These are phyloP conservation scores for Arnoldichthys spilopterus DNA, from an alignment of 2,797 vertebrate species.

Conservation along the genomic window DNA sequence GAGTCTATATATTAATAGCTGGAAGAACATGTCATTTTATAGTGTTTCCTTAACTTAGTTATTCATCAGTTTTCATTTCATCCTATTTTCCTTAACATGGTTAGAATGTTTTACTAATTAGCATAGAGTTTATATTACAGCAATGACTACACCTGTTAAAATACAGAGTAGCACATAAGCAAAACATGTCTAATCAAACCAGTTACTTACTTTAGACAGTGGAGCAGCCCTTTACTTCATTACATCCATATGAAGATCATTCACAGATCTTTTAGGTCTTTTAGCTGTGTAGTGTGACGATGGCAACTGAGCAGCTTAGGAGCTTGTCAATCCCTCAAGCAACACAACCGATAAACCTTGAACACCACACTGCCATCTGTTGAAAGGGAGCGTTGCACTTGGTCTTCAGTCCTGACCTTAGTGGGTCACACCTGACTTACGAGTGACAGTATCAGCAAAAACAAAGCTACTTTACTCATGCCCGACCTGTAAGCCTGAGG, in stretches of 20 bases:
- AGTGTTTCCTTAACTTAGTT: not conserved
- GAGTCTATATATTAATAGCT: too few relatives aligned
- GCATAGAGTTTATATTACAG: not conserved
- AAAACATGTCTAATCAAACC: not conserved
- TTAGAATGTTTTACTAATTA: not conserved
- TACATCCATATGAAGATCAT: not conserved
- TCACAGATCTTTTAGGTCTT: not conserved
- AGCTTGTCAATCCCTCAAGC: not conserved
- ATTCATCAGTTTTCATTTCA: too few relatives aligned
- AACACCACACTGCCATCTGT: constrained; percentile 10
- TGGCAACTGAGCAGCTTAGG: constrained; percentile 18
- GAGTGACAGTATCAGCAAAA: not conserved
- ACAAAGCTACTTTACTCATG: not conserved
- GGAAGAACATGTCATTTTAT: too few relatives aligned
- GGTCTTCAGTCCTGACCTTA: not conserved
- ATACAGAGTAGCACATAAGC: not conserved
- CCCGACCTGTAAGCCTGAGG: not conserved
- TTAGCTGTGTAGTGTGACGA: not conserved
- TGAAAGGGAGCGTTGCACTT: constrained; percentile 14
- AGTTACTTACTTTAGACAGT: constrained; percentile 15
- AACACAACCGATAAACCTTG: constrained; percentile 6
- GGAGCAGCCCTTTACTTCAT: constrained; percentile 7
- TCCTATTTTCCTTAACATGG: not conserved
- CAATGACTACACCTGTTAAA: not conserved
- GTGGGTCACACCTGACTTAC: not conserved